Percentiles rank a stretch among this genome's conserved stretches.
These are phyloP conservation scores for Nematostella vectensis DNA, from an alignment of 92 coral and sea anemone genomes.

Conservation along the genomic window DNA sequence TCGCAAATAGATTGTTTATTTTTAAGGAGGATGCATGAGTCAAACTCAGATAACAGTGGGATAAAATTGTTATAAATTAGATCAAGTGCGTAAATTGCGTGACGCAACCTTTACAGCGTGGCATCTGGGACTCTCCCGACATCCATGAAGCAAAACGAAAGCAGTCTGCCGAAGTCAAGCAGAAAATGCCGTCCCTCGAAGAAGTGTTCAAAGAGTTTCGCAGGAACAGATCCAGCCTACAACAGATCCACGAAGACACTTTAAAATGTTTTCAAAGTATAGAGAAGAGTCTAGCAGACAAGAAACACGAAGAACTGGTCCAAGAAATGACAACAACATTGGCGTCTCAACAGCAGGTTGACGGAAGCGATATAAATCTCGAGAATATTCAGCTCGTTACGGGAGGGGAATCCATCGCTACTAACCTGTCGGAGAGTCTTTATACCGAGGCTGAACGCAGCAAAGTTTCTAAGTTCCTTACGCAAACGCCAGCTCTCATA, in stretches of 20 bases:
- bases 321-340: constrained; percentile 9
- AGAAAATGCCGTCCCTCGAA: constrained; percentile 23
- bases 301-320: constrained; percentile 10
- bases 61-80: too few species aligned
- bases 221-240: constrained; percentile 23
- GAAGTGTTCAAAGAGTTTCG: constrained; percentile 44
- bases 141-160: too few species aligned
- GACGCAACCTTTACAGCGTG: too few species aligned
- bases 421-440: constrained; percentile 23
- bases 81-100: too few species aligned
- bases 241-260: constrained; percentile 36
- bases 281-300: constrained; percentile 5
- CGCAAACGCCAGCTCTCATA: constrained; percentile 47
- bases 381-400: background rate
- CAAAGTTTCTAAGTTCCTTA: constrained; percentile 30
- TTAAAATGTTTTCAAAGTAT: constrained; percentile 36
- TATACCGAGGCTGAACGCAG: constrained; percentile 38
- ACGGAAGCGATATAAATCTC: background rate
- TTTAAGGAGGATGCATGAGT: too few species aligned
- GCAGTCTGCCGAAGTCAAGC: too few species aligned
- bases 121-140: too few species aligned
- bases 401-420: background rate
- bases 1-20: too few species aligned
- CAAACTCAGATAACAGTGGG: too few species aligned
- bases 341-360: background rate